A percentile compares a stretch with the other conserved stretches of the same genome.
phyloP scores from a whole-genome alignment of 2,797 vertebrate species.

The Pelobates cultripes region DNA sequence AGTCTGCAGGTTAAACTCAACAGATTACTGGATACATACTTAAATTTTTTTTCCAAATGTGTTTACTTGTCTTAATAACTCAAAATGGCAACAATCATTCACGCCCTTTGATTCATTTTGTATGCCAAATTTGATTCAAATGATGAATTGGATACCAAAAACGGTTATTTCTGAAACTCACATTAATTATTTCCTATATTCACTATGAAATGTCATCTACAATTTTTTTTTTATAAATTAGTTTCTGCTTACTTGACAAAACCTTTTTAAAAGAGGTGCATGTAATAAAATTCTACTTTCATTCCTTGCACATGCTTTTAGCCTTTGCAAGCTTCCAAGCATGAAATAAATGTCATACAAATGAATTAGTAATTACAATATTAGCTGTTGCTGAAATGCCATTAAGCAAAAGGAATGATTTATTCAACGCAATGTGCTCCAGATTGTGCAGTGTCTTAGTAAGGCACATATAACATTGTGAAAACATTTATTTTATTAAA shows the following conservation, averaged over 20 bases:
- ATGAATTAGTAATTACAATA: conserved; percentile 21
- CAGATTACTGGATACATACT: too few species aligned
- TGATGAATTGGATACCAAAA: not conserved
- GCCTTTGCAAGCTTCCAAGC: not conserved
- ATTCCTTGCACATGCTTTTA: not conserved
- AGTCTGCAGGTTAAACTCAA: too few species aligned
- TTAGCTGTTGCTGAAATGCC: conserved; percentile 1
- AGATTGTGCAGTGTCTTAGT: not conserved
- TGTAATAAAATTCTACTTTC: not conserved
- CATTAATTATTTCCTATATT: not conserved
- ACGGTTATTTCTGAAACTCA: not conserved
- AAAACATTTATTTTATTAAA: too few species aligned
- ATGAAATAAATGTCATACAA: conserved; percentile 6
- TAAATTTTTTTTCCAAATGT: too few species aligned
- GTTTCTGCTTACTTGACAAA: not conserved
- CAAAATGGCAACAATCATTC: too few species aligned
- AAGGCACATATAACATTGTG: not conserved
- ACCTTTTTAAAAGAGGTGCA: not conserved
- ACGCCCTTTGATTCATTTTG: too few species aligned
- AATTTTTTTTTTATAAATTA: not conserved
- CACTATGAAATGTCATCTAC: not conserved
- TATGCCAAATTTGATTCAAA: not conserved
- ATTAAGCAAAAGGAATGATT: not conserved
- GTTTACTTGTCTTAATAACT: too few species aligned
- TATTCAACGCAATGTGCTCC: not conserved